Evolutionary conservation across 2,888 invertebrate genomes (phyloP).

Genomic region (Geophilus truncorum): DNA sequence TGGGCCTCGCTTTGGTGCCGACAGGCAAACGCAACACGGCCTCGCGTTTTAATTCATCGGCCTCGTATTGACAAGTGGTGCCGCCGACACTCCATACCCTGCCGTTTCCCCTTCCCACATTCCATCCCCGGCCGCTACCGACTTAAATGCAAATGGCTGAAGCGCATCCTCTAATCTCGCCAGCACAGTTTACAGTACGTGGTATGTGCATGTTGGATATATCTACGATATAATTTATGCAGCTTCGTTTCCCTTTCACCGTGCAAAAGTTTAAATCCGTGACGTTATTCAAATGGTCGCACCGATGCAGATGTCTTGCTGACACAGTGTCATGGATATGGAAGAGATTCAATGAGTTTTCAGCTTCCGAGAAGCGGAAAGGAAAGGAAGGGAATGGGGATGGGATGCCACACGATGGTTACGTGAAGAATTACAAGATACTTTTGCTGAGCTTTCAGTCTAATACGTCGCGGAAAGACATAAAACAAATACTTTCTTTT

Average conservation of each 20-base stretch:
- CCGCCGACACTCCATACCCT: not conserved
- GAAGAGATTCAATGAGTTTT: slow-evolving; percentile 27
- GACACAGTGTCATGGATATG: slow-evolving; percentile 23
- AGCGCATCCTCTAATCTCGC: slow-evolving; percentile 27
- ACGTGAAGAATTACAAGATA: slow-evolving; percentile 27
- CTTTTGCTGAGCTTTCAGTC: slow-evolving; percentile 16
- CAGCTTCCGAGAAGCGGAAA: slow-evolving; percentile 13
- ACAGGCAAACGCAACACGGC: slow-evolving; percentile 27
- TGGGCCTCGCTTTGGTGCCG: slow-evolving; percentile 27
- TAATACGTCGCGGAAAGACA: not conserved
- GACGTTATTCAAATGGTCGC: slow-evolving; percentile 17
- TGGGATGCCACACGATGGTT: not conserved
- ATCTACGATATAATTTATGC: slow-evolving; percentile 25
- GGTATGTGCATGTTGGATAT: slow-evolving; percentile 13
- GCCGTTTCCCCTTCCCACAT: not conserved
- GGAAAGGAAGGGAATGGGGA: too few species aligned
- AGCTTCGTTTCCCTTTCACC: not conserved
- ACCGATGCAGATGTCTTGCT: slow-evolving; percentile 21
- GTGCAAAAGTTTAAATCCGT: slow-evolving; percentile 25
- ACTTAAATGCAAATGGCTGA: slow-evolving; percentile 18
- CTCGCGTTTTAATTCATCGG: slow-evolving; percentile 27
- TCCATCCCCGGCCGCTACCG: slow-evolving; percentile 17
- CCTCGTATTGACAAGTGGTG: slow-evolving; percentile 20
- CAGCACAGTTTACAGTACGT: slow-evolving; percentile 13
- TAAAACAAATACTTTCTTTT: not conserved